Percentiles rank a stretch among this genome's conserved stretches.
Conservation (phyloP, 2,888 invertebrate species). For the Trichopria drosophilae region DNA sequence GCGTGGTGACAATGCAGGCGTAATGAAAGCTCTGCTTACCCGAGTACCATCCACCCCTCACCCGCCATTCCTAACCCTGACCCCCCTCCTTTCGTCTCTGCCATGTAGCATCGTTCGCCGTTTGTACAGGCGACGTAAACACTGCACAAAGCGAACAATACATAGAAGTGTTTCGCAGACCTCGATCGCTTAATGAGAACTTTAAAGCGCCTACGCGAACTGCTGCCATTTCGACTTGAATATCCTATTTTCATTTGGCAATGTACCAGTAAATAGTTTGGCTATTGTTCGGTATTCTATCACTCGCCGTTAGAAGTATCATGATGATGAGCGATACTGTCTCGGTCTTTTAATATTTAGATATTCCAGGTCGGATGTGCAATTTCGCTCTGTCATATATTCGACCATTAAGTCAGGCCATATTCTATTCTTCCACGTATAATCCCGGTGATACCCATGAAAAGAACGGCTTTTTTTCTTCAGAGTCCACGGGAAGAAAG, state of each 20-base stretch:
- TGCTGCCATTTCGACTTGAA: slow-evolving; percentile 30
- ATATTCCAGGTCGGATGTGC: too few species aligned
- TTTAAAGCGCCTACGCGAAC: slow-evolving; percentile 45
- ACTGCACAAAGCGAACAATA: slow-evolving; percentile 54
- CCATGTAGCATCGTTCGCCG: slow-evolving; percentile 10
- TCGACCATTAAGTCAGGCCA: too few species aligned
- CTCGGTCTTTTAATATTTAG: too few species aligned
- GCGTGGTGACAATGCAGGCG: slow-evolving; percentile 52
- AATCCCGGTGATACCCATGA: too few species aligned
- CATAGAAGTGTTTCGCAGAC: slow-evolving; percentile 51
- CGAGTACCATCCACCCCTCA: too few species aligned
- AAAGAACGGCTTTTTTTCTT: too few species aligned
- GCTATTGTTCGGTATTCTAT: slow-evolving; percentile 16
- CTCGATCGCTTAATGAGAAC: slow-evolving; percentile 55
- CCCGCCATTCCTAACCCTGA: too few species aligned
- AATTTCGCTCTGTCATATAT: too few species aligned
- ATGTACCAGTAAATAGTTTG: slow-evolving; percentile 30
- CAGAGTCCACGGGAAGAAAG: too few species aligned
- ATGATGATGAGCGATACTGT: slow-evolving; percentile 5
- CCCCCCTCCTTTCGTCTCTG: slow-evolving; percentile 21
- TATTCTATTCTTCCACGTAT: too few species aligned
- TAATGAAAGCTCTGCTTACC: slow-evolving; percentile 51
- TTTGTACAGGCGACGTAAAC: slow-evolving; percentile 42
- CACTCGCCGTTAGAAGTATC: slow-evolving; percentile 22
- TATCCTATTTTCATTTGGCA: slow-evolving; percentile 40